Evolutionary conservation across 1,140 invertebrate genomes (phyloP).

Genomic region (Drosophila willistoni): DNA sequence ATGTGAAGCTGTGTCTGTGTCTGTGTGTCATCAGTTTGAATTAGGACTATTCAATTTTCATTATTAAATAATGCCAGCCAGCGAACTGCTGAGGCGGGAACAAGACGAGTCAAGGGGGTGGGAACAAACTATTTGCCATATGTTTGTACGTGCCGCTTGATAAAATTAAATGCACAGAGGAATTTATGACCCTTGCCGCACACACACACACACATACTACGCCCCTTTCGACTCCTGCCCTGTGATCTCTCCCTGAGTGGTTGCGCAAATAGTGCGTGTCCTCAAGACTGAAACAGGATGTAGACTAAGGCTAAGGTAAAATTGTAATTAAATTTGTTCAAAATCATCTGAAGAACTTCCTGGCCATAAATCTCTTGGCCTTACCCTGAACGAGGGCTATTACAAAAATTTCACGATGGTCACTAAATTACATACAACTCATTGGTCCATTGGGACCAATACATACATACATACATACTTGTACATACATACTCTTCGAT

Average conservation of each 20-base stretch:
- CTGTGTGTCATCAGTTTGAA: conserved; percentile 59
- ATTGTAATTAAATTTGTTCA: conserved; percentile 71
- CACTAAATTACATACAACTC: too few species aligned
- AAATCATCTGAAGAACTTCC: conserved; percentile 45
- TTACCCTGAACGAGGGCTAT: conserved; percentile 7
- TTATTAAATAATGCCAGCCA: conserved; percentile 72
- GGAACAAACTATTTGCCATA: conserved; percentile 26
- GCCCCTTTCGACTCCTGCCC: not conserved
- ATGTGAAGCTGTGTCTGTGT: not conserved
- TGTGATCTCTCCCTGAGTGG: not conserved
- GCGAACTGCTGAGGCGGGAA: too few species aligned
- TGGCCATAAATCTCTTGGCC: conserved; percentile 43
- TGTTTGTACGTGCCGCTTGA: conserved; percentile 58
- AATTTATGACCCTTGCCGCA: conserved; percentile 34
- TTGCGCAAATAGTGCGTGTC: conserved; percentile 67
- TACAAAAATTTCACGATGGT: not conserved
- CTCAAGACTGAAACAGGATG: conserved; percentile 35
- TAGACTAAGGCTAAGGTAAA: conserved; percentile 23
- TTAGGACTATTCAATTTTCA: conserved; percentile 81
- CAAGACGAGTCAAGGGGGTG: not conserved
- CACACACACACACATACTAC: not conserved
- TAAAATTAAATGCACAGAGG: conserved; percentile 64
- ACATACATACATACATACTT: too few species aligned
- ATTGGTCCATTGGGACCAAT: too few species aligned
- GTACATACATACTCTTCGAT: too few species aligned